Evolutionary conservation across 2,888 invertebrate species (phyloP), one percentile per base, ranked within the genome.

Genomic region (Cryptops parisi): DNA sequence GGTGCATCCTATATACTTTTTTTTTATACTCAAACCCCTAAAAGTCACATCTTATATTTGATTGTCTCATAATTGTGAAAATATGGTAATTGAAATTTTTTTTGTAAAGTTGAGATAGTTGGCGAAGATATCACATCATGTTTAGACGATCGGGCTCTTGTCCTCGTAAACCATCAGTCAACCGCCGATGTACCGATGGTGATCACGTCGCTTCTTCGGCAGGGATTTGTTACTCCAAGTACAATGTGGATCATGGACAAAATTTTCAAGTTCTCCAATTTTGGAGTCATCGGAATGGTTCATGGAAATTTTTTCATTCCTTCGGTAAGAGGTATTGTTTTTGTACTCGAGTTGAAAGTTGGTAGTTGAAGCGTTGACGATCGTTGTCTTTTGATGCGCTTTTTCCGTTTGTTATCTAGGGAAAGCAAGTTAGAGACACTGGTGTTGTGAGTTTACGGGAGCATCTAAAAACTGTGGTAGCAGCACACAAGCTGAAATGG

Each of bases 241-340:
- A 76, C 90, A 53, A 85, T 90, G 82, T 96, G 96, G 96, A 86
- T 96, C 65, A 93, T 94, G 91, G 93, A 93, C 68, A 76, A 83
- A 53, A 76, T 93, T 62, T 96, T 96, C 74, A 87, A 89, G 69
- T 91, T 81, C 71, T 91, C 93, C 53, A 91, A 93, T 74, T 94
- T 96, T 70, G 94, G 94, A 6, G 77, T 89, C 62, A 87, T 93
- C 62, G 91, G 91, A 64, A 75, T 82, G 59, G 72, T 88, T 58
- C 93, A 93, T 67, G 81, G 87, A 64, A 94, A 96, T 74, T 93
- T 93, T 76, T 96, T 94, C 70, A 91, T 96, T 65, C 79, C 82
- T 69, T 88, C 91, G 73, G 93, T 93, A 68, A 81, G 83, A 33
- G 33, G 6, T n/a, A n/a, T n/a, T n/a, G n/a, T n/a, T n/a, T n/a